phyloP scores from a whole-genome alignment of 2,888 invertebrate species.

The Mythimna albipuncta region DNA sequence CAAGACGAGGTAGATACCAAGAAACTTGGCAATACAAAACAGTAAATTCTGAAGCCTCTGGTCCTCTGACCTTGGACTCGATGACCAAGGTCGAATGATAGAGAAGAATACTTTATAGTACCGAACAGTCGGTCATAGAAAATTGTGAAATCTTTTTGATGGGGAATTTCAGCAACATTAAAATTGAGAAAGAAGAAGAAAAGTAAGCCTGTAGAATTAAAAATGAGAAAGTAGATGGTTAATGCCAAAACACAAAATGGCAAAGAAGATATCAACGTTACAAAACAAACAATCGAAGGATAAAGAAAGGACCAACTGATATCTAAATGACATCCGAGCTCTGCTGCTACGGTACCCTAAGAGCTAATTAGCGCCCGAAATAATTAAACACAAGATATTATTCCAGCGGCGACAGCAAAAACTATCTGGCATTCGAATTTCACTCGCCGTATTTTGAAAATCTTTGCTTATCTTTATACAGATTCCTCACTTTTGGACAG shows the following conservation, averaged over 20 bases:
- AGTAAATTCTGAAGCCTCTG: neutral
- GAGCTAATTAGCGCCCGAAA: constrained; percentile 84
- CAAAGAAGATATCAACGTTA: neutral
- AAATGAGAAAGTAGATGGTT: neutral
- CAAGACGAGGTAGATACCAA: neutral
- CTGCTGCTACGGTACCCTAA: constrained; percentile 64
- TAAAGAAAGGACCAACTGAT: neutral
- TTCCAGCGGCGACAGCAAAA: constrained; percentile 79
- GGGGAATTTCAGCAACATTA: neutral
- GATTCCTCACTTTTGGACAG: constrained; percentile 69
- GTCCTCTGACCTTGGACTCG: too few species aligned
- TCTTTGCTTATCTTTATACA: constrained; percentile 82
- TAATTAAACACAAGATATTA: constrained; percentile 85
- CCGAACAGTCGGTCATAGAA: neutral
- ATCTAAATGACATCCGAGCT: constrained; percentile 15
- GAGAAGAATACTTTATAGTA: neutral
- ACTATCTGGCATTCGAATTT: constrained; percentile 84
- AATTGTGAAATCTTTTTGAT: too few species aligned
- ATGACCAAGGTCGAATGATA: neutral
- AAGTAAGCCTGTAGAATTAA: neutral
- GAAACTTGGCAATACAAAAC: neutral
- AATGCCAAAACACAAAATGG: neutral
- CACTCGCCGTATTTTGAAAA: constrained; percentile 89
- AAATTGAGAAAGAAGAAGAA: neutral
- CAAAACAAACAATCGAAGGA: neutral